Base-by-base conservation (phyloP, 1,140 invertebrate species). In the Plutomurus gul region DNA sequence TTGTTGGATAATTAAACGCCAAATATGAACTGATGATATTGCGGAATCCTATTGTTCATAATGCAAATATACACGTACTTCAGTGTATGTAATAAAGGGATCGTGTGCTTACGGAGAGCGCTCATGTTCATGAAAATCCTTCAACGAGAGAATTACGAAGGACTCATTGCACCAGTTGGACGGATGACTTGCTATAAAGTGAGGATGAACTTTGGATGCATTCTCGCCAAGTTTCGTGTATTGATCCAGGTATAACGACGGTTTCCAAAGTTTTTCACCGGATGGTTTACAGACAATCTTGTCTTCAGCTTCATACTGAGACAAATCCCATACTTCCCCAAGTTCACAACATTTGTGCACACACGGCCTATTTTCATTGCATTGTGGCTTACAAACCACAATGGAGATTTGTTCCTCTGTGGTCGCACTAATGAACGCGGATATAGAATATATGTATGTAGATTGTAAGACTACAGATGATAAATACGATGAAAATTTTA, bases 281-380 rank as follows among this genome's bases (percentile, higher is more conserved):
- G 82, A 46, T 20, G 56, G 18, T n/a, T 36, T 47, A 47, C 82
- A 83, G 22, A 27, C 16, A 5, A 60, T 39, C 20, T 60, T 74
- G 18, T 75, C 37, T 27, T 16, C 18, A n/a, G 46, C 40, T 36
- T 5, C 60, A 30, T 33, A 65, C n/a, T 27, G 27, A 1, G 56
- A 18, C n/a, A 83, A 77, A 43, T 83, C 80, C 70, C 71, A 71
- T 16, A 78, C 78, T 65, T 80, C 60, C 16, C 78, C 78, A 11
- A 81, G 30, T 4, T 79, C 71, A 73, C 82, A 83, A 43, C 82
- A 83, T 76, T 81, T 81, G 7, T 40, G 49, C 11, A 83, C 27
- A 36, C 82, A 81, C 13, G 80, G 82, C 22, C 75, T 25, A n/a
- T 40, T 22, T 37, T 65, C 30, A 22, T 43, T 25, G 30, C 80